phyloP scores from a whole-genome alignment of 2,113 vertebrate species.

The Brevimyrus niger region DNA sequence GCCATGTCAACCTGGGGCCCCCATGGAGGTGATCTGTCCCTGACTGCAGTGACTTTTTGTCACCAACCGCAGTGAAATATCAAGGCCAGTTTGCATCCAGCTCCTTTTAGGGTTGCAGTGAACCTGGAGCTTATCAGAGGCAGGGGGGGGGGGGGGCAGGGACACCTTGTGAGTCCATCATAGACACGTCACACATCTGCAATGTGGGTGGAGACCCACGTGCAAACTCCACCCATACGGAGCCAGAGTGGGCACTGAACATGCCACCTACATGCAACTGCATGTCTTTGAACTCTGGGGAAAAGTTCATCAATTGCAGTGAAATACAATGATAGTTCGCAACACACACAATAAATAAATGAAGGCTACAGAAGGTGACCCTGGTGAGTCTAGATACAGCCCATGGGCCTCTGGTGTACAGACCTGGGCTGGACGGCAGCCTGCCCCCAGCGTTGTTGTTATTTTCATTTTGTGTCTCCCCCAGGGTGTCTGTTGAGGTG shows the following conservation, averaged over 20 bases:
- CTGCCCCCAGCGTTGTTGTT: constrained; percentile 48
- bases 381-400: background rate
- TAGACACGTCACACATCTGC: background rate
- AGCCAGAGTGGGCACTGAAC: background rate
- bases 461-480: constrained; percentile 48
- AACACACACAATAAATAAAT: background rate
- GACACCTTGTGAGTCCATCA: background rate
- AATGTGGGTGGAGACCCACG: background rate
- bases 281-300: background rate
- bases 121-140: background rate
- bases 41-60: background rate
- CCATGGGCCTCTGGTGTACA: background rate
- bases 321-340: background rate
- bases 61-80: background rate
- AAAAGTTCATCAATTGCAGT: background rate
- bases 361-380: background rate
- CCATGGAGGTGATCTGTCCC: background rate
- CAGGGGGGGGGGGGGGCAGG: background rate
- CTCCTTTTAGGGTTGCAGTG: background rate
- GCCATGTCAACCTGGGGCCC: background rate
- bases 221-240: background rate
- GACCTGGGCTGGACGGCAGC: constrained; percentile 27
- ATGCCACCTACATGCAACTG: background rate
- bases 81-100: background rate
- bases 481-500: constrained; percentile 53